Evolutionary conservation across 2,888 invertebrate species (phyloP), one percentile per base, ranked within the genome.

Genomic region (Drosophila fulvimacula): DNA sequence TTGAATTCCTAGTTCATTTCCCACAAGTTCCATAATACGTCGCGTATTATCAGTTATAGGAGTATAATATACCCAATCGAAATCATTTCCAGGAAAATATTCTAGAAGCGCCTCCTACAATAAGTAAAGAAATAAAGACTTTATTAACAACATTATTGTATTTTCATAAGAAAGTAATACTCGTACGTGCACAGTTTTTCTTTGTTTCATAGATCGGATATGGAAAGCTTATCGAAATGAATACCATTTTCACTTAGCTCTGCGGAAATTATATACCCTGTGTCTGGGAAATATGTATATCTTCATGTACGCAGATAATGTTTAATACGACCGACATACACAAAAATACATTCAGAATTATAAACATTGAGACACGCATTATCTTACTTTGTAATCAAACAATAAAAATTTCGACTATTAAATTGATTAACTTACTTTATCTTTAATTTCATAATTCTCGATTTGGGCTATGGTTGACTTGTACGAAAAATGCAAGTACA

Each of bases 21-120:
- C 77, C 11, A 92, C 79, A 11, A 59, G 61, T 39, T 92, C 89
- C 86, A 92, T 90, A 2, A 92, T 46, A 0, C 63, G 44, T 51
- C 80, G 79, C 1, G 86, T 73, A 38, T 74, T 44, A 1, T 69
- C 44, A 13, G 76, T 70, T 1, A 59, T 65, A 5, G 92, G 92
- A 0, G 88, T 66, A 60, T 89, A 92, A 32, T 88, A 88, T 42
- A 92, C 69, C 5, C 62, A 69, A 67, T 92, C 92, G 1, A 53
- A 71, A 21, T 82, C 79, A 66, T 88, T 91, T 1, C 78, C 76
- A 1, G 91, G 90, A 30, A 91, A 74, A 17, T 79, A 77, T 0
- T 3, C 13, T 7, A 80, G 19, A 70, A 92, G 76, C 1, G 58
- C 17, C 3, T 74, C 63, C 92, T 92, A 51, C 11, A 58, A 30